Base-by-base conservation (phyloP, 2,113 vertebrate species). In the Callospermophilus lateralis region DNA sequence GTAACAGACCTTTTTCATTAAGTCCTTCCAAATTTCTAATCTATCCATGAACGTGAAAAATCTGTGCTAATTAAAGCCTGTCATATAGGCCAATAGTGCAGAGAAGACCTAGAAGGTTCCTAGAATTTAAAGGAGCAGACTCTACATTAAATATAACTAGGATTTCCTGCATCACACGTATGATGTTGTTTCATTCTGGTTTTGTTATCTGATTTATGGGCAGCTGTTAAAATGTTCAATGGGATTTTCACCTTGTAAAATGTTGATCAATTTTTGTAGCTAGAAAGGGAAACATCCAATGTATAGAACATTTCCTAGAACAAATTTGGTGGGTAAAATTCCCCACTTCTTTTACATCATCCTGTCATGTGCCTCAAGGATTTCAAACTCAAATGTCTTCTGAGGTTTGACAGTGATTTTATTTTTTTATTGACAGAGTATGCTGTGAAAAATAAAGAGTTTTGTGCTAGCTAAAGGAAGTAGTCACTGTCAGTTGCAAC, bases 1-100 rank as follows among this genome's bases (percentile, higher is more conserved):
- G 98, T 98, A 98, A 97, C 96, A 97, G 98, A 98, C 98, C 98
- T 98, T 97, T 98, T 97, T 98, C 98, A 98, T 98, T 99, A 99
- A 98, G 95, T 94, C 96, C 95, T 97, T 98, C 98, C 98, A 98
- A 98, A 98, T 98, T 98, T 98, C 96, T 97, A 98, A 91, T 98
- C 97, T 97, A 98, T 74, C 95, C 97, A 96, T 0, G 53, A 98
- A 98, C 17, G 95, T 98, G 98, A 98, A 98, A 98, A 98, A 98
- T 98, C 96, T 98, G 92, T 95, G 97, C 97, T 98, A 99, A 99
- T 99, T 98, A 98, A 98, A 95, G 93, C 93, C 96, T 98, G 97
- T 95, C 0, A 0, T 97, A 86, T 93, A 98, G 97, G 98, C 95
- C 97, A 98, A 93, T 91, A 98, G 98, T 93, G 93, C 98, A 98